Conservation (phyloP, 2,113 vertebrate genomes). For the Xyrauchen texanus region DNA sequence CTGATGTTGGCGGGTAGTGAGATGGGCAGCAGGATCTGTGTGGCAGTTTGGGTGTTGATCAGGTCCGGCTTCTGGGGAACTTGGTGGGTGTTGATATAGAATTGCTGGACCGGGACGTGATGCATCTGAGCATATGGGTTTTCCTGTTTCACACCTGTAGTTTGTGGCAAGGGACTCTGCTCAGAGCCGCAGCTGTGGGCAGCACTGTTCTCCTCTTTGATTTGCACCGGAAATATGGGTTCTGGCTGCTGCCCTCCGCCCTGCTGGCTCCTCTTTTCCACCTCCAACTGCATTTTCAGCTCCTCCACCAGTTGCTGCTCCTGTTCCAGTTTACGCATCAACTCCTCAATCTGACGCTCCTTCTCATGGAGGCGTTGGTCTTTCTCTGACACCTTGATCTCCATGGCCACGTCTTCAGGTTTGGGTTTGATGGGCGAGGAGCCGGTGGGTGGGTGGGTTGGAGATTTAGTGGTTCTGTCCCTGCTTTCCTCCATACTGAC, state of each 20-base stretch:
- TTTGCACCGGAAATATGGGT: constrained; percentile 42
- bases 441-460: constrained; percentile 51
- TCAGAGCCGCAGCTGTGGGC: constrained; percentile 56
- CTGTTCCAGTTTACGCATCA: constrained; percentile 93
- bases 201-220: constrained; percentile 66
- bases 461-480: constrained; percentile 78
- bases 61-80: constrained; percentile 74
- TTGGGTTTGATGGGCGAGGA: constrained; percentile 61
- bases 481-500: constrained; percentile 79
- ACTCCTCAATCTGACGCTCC: constrained; percentile 93
- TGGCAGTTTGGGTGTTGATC: constrained; percentile 73
- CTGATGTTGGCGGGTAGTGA: constrained; percentile 78
- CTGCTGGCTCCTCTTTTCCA: constrained; percentile 85
- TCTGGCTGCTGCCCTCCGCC: constrained; percentile 77
- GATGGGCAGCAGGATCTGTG: constrained; percentile 81
- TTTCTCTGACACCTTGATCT: constrained; percentile 77
- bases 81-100: constrained; percentile 76
- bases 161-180: constrained; percentile 47
- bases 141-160: constrained; percentile 64
- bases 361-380: constrained; percentile 97
- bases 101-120: constrained; percentile 67
- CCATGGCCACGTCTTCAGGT: constrained; percentile 67
- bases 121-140: constrained; percentile 49
- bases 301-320: constrained; percentile 95
- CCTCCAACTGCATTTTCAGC: constrained; percentile 94